A percentile compares a stretch with the other conserved stretches of the same genome.
These are phyloP conservation scores for Nephrotoma guestfalica DNA, from an alignment of 2,888 invertebrate genomes.

Conservation along the genomic window DNA sequence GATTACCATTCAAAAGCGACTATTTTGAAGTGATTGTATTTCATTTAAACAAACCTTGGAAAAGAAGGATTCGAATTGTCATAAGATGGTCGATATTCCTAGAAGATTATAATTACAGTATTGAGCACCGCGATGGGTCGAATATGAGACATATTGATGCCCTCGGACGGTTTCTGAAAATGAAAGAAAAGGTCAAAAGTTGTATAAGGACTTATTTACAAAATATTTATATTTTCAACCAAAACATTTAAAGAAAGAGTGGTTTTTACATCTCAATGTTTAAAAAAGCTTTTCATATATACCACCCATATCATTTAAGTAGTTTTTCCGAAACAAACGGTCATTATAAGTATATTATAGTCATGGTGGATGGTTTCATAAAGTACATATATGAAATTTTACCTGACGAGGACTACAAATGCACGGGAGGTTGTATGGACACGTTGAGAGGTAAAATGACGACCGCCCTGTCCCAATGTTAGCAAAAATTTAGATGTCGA, in stretches of 20 bases:
- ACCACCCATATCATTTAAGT: neutral
- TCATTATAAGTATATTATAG: too few species aligned
- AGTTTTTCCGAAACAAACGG: neutral
- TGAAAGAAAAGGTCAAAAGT: neutral
- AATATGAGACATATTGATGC: neutral
- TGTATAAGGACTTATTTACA: neutral
- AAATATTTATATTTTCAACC: neutral
- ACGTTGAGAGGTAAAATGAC: neutral
- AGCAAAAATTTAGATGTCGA: too few species aligned
- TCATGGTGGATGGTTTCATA: neutral
- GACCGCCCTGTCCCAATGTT: too few species aligned
- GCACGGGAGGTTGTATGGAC: neutral
- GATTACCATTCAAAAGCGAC: conserved; percentile 18
- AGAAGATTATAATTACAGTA: neutral
- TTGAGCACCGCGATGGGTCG: neutral
- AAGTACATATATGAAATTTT: neutral
- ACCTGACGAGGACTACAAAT: neutral
- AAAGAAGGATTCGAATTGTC: conserved; percentile 11
- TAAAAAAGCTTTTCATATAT: neutral
- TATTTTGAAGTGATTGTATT: too few species aligned
- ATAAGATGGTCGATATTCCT: neutral
- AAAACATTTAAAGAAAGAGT: neutral
- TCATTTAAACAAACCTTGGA: too few species aligned
- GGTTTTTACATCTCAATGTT: neutral
- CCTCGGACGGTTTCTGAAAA: neutral